These are phyloP conservation scores for Alauda arvensis DNA, from an alignment of 2,797 vertebrate species.

Conservation along the genomic window DNA sequence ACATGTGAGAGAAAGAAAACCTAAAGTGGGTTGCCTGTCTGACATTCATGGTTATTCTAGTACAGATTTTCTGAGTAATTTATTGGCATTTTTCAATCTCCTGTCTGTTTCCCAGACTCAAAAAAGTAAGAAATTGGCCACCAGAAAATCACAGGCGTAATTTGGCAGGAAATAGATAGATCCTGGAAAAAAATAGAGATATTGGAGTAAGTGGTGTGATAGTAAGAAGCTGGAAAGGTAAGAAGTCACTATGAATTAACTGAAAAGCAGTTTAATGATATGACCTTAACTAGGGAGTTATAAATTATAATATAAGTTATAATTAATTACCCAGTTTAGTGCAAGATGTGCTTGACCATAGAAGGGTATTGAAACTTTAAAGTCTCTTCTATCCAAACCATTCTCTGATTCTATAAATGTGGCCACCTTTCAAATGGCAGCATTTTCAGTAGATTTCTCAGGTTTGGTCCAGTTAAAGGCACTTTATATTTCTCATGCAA, in stretches of 20 bases:
- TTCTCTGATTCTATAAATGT: background rate
- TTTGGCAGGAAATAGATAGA: background rate
- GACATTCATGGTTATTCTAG: background rate
- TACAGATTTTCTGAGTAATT: background rate
- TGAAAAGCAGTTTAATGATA: background rate
- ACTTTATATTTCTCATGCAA: background rate
- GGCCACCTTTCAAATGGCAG: background rate
- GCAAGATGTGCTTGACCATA: background rate
- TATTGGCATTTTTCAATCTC: background rate
- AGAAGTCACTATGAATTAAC: background rate
- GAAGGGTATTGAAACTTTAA: background rate
- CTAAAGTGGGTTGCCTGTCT: background rate
- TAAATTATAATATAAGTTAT: background rate
- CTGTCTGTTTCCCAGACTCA: background rate
- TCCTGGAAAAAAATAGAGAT: background rate
- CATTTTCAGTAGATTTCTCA: background rate
- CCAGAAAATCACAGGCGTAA: background rate
- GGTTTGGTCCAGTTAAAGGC: background rate
- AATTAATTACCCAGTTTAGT: background rate
- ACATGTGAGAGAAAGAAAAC: accelerated
- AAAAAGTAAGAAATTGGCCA: background rate
- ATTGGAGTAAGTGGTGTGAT: background rate
- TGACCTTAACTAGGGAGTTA: background rate
- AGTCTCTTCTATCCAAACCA: background rate
- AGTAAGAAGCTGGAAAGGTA: background rate